A percentile compares a stretch with the other conserved stretches of the same genome.
Conservation (phyloP, 2,888 invertebrate species). For the Myopa testacea region DNA sequence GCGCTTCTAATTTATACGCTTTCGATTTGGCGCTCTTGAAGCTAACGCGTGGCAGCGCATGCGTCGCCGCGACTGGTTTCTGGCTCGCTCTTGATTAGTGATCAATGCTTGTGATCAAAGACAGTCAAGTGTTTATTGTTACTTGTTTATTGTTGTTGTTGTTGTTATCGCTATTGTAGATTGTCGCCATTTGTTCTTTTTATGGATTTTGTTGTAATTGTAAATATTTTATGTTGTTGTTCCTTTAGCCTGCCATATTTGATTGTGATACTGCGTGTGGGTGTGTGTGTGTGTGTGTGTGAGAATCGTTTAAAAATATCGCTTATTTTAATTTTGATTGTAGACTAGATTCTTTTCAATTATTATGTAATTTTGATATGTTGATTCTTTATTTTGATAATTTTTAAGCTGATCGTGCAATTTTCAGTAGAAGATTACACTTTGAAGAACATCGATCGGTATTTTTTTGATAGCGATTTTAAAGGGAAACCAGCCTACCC, state of each 20-base stretch:
- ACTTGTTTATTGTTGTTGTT: slow-evolving; percentile 11
- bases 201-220: neutral
- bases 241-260: too few relatives aligned
- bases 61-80: neutral
- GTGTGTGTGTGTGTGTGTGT: too few relatives aligned
- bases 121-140: neutral
- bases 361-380: neutral
- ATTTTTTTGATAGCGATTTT: too few relatives aligned
- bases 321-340: too few relatives aligned
- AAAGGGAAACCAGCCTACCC: too few relatives aligned
- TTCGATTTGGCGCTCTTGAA: neutral
- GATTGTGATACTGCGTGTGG: too few relatives aligned
- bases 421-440: too few relatives aligned
- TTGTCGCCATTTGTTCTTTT: neutral
- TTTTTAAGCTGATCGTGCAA: too few relatives aligned
- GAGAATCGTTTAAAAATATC: too few relatives aligned
- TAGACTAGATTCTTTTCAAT: neutral
- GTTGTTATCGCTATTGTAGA: neutral
- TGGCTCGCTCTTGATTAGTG: slow-evolving; percentile 1
- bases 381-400: too few relatives aligned
- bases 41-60: neutral
- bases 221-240: neutral
- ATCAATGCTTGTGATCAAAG: slow-evolving; percentile 14
- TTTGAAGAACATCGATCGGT: too few relatives aligned
- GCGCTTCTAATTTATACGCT: neutral